These are phyloP conservation scores for Andrena flavipes DNA, from an alignment of 2,888 invertebrate genomes.

Conservation along the genomic window DNA sequence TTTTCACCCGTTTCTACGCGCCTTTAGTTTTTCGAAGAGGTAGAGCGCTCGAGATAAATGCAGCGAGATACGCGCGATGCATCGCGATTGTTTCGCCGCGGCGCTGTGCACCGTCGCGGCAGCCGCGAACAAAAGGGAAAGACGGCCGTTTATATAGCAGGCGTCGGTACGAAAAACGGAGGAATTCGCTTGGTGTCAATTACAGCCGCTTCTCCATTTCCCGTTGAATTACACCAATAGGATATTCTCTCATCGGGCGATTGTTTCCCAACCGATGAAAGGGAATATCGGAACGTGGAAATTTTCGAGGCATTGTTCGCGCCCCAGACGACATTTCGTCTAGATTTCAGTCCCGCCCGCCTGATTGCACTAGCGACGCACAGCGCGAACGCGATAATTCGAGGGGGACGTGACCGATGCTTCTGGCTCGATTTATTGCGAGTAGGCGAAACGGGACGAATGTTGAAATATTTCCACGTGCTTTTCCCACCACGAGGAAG, in stretches of 20 bases:
- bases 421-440: neutral
- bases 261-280: neutral
- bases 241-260: slow-evolving; percentile 8
- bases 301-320: slow-evolving; percentile 15
- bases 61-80: slow-evolving; percentile 42
- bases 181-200: slow-evolving; percentile 44
- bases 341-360: too few species aligned
- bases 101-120: slow-evolving; percentile 33
- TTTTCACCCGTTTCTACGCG: neutral
- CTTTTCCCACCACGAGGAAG: neutral
- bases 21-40: slow-evolving; percentile 18
- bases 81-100: slow-evolving; percentile 52
- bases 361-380: neutral
- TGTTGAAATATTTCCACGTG: neutral
- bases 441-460: neutral
- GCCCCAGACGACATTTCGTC: slow-evolving; percentile 7
- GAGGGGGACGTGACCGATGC: neutral
- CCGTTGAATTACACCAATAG: slow-evolving; percentile 30
- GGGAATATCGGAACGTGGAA: neutral
- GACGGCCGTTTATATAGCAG: slow-evolving; percentile 35
- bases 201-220: slow-evolving; percentile 26
- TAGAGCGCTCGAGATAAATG: slow-evolving; percentile 52
- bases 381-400: neutral
- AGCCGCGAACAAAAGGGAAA: slow-evolving; percentile 39
- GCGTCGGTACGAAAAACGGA: slow-evolving; percentile 24